phyloP scores from a whole-genome alignment of 1,140 invertebrate genomes.

The Penaeus vannamei region DNA sequence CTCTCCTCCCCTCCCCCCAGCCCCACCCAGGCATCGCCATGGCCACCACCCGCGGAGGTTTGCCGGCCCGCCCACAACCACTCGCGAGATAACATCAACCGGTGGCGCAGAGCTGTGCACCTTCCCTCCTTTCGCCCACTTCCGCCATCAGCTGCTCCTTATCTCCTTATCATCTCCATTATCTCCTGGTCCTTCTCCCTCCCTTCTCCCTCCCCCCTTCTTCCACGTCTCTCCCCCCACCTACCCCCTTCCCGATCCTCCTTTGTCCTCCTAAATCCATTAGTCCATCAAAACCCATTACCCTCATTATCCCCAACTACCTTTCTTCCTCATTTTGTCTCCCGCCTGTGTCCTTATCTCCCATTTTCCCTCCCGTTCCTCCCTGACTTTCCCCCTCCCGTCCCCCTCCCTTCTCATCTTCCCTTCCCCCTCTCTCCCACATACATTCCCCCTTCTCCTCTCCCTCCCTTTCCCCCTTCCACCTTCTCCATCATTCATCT shows the following conservation, averaged over 20 bases:
- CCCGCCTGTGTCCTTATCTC: not conserved
- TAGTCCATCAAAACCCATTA: not conserved
- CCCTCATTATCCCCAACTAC: not conserved
- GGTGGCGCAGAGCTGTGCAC: too few relatives aligned
- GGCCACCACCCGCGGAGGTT: not conserved
- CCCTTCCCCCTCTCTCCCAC: not conserved
- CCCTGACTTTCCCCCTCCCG: not conserved
- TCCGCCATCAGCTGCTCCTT: too few relatives aligned
- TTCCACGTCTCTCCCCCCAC: not conserved
- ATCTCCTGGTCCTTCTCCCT: not conserved
- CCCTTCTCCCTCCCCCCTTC: not conserved
- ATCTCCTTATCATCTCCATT: not conserved
- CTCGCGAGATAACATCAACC: not conserved
- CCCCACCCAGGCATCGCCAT: not conserved
- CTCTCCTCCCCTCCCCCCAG: not conserved
- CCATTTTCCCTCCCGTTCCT: not conserved
- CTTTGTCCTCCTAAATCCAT: too few relatives aligned
- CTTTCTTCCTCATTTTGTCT: not conserved
- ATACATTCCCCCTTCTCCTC: not conserved
- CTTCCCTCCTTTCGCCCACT: too few relatives aligned
- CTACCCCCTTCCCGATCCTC: not conserved
- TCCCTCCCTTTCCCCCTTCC: too few relatives aligned
- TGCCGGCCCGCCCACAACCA: not conserved
- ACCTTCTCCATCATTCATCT: not conserved
- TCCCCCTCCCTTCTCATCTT: not conserved